Percentiles rank a stretch among this genome's conserved stretches.
Evolutionary conservation across 2,888 invertebrate genomes (phyloP).

Genomic region (Pachycephus smyrnensis): DNA sequence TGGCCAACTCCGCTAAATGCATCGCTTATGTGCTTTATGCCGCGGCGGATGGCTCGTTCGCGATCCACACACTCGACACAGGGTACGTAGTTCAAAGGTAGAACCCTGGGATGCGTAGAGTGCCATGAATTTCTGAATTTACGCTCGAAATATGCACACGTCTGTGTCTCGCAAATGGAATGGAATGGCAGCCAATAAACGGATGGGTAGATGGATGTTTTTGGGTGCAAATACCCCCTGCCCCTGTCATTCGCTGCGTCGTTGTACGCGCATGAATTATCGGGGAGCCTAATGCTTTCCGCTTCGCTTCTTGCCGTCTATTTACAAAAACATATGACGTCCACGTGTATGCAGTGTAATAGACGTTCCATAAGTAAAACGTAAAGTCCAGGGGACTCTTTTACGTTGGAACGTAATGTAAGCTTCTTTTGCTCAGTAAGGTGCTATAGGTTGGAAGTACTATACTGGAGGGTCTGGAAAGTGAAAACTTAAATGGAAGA

Average conservation of each 20-base stretch:
- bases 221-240: not conserved
- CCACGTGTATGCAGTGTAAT: not conserved
- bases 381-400: not conserved
- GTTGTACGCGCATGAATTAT: not conserved
- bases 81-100: not conserved
- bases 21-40: slow-evolving; percentile 1
- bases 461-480: not conserved
- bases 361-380: not conserved
- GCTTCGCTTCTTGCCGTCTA: not conserved
- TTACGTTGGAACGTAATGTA: not conserved
- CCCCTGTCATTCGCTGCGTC: not conserved
- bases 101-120: not conserved
- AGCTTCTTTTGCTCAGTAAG: not conserved
- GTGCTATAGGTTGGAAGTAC: not conserved
- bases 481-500: not conserved
- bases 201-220: not conserved
- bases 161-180: not conserved
- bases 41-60: not conserved
- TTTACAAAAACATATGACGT: not conserved
- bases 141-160: slow-evolving; percentile 28
- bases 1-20: not conserved
- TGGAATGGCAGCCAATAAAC: not conserved
- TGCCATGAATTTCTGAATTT: slow-evolving; percentile 33
- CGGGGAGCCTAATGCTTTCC: not conserved
- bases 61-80: not conserved